These are phyloP conservation scores for Valencia hispanica DNA, from an alignment of 2,797 vertebrate species.

Conservation along the genomic window DNA sequence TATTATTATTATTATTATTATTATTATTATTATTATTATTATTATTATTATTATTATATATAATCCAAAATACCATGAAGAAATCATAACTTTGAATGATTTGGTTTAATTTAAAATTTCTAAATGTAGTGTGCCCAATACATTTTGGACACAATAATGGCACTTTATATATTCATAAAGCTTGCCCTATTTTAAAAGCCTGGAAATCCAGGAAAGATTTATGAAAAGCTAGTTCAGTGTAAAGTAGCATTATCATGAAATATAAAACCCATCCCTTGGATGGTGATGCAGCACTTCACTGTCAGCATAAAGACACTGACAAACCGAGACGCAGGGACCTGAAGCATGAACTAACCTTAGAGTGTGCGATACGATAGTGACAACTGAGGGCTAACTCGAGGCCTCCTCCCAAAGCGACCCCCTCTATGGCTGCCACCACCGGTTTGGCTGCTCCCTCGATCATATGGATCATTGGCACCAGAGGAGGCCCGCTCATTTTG, in stretches of 20 bases:
- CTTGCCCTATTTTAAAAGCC: neutral
- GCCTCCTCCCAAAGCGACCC: slow-evolving; percentile 89
- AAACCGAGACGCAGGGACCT: slow-evolving; percentile 14
- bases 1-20: no score
- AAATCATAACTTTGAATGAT: no score
- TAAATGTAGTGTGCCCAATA: no score
- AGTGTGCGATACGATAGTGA: slow-evolving; percentile 90
- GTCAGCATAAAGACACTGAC: neutral
- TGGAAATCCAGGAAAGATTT: neutral
- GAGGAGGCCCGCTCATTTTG: slow-evolving; percentile 18
- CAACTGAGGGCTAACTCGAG: slow-evolving; percentile 91
- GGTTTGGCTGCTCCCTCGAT: slow-evolving; percentile 88
- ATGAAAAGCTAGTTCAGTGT: neutral
- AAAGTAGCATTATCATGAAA: neutral
- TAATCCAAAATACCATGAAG: no score
- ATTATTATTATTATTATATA: no score
- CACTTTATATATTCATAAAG: neutral
- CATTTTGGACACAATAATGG: neutral
- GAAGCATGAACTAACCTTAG: slow-evolving; percentile 77
- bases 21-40: no score
- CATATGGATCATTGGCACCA: slow-evolving; percentile 77
- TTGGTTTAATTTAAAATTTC: no score
- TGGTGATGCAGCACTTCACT: neutral
- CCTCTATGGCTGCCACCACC: slow-evolving; percentile 91
- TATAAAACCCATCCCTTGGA: slow-evolving; percentile 1